Evolutionary conservation across 2,113 vertebrate genomes (phyloP), one percentile per base, ranked within the genome.

Genomic region (Cyanoramphus novaezelandiae): DNA sequence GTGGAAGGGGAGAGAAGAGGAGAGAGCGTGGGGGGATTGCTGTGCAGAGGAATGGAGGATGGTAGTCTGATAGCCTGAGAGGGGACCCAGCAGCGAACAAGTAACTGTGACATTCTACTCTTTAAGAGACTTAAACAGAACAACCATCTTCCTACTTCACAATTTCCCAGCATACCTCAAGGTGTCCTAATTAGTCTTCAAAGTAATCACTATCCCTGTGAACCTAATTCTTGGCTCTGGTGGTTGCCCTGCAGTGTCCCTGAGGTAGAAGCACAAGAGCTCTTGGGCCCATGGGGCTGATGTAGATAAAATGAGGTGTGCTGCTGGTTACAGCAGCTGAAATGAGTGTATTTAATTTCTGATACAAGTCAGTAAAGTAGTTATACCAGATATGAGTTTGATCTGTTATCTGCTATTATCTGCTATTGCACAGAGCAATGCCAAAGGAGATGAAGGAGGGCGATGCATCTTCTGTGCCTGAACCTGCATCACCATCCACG

Each of bases 41-140:
- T 82, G 52, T 71, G 88, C 1, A 0, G 20, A 52, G 35, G 14
- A 60, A 46, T 11, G 47, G 47, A 83, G 84, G 19, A 11, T 70
- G 62, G 13, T 65, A 59, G 11, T 43, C 63, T 10, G 6, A 28
- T 14, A n/a, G 14, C 29, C 23, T 2, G 1, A 44, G 33, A 33
- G 44, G 62, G 31, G 41, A 87, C 16, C 17, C 67, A 62, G 55
- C 53, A 77, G 18, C 1, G 3, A 72, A 16, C 3, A 4, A 67
- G 53, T 1, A 0, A 28, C 28, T 0, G 0, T 7, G 21, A 50
- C 28, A 49, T 86, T 60, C 62, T 86, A 46, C 28, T 27, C 0
- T 59, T n/a, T 21, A n/a, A n/a, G 1, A 69, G 44, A 35, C 25
- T 95, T 88, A 88, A 92, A 76, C 28, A 47, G 75, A 92, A 44